phyloP scores from a whole-genome alignment of 2,113 vertebrate genomes.

The Butastur rufipennis region DNA sequence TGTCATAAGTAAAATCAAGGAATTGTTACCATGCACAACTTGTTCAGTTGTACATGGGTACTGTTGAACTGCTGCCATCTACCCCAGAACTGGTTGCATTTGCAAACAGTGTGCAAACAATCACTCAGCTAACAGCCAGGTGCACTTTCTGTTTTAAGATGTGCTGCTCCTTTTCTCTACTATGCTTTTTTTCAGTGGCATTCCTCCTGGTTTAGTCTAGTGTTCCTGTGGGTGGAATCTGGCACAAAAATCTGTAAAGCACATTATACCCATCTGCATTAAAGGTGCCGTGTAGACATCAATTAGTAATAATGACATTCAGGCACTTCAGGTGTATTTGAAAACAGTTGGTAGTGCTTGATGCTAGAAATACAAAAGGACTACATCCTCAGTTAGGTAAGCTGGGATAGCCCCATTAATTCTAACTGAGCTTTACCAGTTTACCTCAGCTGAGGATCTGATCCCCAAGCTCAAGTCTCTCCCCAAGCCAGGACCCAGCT shows the following conservation, averaged over 20 bases:
- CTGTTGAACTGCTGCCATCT: neutral
- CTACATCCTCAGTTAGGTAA: neutral
- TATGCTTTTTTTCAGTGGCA: neutral
- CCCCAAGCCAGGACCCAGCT: neutral
- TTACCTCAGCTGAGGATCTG: neutral
- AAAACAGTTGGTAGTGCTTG: constrained; percentile 13
- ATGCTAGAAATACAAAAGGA: neutral
- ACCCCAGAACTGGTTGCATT: neutral
- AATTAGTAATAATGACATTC: constrained; percentile 7
- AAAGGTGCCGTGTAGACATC: neutral
- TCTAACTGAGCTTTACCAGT: neutral
- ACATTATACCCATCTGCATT: neutral
- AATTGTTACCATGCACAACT: constrained; percentile 21
- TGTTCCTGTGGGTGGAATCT: constrained; percentile 5
- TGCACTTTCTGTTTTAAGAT: neutral
- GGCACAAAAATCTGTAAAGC: neutral
- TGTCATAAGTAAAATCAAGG: constrained; percentile 41
- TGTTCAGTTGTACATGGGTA: neutral
- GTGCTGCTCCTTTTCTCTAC: neutral
- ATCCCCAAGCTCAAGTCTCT: neutral
- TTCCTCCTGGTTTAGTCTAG: neutral
- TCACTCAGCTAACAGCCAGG: neutral
- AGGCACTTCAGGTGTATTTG: constrained; percentile 16
- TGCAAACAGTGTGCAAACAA: neutral
- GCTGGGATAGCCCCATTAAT: neutral